Base-by-base conservation (phyloP, 2,888 invertebrate genomes). In the Cotesia congregata region DNA sequence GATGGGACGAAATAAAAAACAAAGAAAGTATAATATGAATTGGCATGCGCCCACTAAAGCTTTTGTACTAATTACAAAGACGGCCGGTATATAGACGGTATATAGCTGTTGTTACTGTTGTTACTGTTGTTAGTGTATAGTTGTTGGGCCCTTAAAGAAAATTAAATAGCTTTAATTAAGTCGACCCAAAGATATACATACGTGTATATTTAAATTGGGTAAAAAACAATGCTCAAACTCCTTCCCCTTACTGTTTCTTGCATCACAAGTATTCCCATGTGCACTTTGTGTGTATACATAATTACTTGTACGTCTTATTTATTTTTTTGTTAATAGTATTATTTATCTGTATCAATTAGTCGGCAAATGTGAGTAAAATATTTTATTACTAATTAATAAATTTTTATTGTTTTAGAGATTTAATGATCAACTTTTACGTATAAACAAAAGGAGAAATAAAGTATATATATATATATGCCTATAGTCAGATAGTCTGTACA, bases 131-230 rank as follows among this genome's bases (percentile, higher is more conserved):
- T 3, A 30, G 30, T 30, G 30, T 30, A 30, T 30, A 30, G 80
- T 75, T 50, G 76, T 70, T 70, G 75, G 17, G 67, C 40, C 72
- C 64, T 75, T 67, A 60, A 83, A 85, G 83, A 84, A 85, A 88
- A 88, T 87, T 86, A 87, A 88, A 85, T 84, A 84, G 83, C 82
- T 86, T 87, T 87, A 88, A 88, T 87, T 88, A 86, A 87, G 85
- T 83, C 76, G 41, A 60, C 77, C 77, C 62, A 72, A 85, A 86
- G 50, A 50, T 50, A 50, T 50, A 86, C 85, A 86, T 86, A 85
- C 85, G 83, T 85, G 50, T 50, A 50, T 50, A 86, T 87, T 86
- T 85, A 86, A 87, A 88, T 85, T 84, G 83, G 80, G 78, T 74
- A 78, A 78, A 80, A 85, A 64, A 68, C 68, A 65, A 65, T 65